Evolutionary conservation across 2,888 invertebrate genomes (phyloP), one percentile per base, ranked within the genome.

Genomic region (Prenolepis imparis): DNA sequence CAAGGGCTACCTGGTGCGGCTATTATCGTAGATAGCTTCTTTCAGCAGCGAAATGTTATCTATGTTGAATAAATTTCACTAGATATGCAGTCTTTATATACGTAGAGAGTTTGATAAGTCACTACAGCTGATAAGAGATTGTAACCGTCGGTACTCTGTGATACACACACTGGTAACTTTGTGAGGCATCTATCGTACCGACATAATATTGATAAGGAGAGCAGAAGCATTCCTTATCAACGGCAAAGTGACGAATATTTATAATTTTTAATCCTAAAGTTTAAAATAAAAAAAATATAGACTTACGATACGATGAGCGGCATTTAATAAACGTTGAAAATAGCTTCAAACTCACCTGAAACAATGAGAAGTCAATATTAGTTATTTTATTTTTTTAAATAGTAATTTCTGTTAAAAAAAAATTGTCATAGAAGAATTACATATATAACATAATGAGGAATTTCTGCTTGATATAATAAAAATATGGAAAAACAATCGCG

Each of bases 311-410:
- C 15, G 44, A 59, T 9, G 44, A 66, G 24, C 24, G 8, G 12
- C 44, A 68, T 41, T 39, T 44, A 32, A 44, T 28, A 28, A 52
- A 39, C 52, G 52, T 59, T 32, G 57, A 78, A 48, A 48, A 78
- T 78, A 59, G 59, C 11, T 70, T 44, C 68, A 59, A 55, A 70
- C 70, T 78, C 44, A 77, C 77, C 77, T 77, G 77, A 77, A 77
- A 77, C 66, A 77, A 63, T 4, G 41, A 59, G 4, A 67, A 66
- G 66, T 11, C 39, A 41, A 57, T 39, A 18, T 61, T 61, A 61
- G 24, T 61, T 59, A 28, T 18, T 6, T 28, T 59, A 28, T 59
- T 28, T 28, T n/a, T 59, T 28, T 3, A 59, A 59, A 44, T 44
- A 41, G 3, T 41, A 41, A 36, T 36, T 36, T 36, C 36, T 36